A percentile compares a stretch with the other conserved stretches of the same genome.
These are phyloP conservation scores for Helogale parvula DNA, from an alignment of 2,113 vertebrate genomes.

Conservation along the genomic window DNA sequence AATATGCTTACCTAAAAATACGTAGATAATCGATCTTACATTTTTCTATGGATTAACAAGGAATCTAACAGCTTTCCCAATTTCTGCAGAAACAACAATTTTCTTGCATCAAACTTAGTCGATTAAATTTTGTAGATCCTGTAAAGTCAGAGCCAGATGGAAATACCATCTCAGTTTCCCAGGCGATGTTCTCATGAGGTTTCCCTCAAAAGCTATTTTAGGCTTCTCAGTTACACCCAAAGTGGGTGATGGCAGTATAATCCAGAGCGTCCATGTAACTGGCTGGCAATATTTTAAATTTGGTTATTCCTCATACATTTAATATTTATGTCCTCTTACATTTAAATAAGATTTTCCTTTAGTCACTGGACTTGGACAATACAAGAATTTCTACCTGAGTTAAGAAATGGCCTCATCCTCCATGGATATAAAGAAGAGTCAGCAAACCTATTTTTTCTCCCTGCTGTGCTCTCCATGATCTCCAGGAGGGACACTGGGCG, in stretches of 20 bases:
- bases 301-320: background rate
- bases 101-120: background rate
- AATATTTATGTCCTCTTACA: conserved; percentile 22
- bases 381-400: background rate
- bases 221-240: conserved; percentile 20
- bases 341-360: conserved; percentile 34
- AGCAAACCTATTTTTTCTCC: background rate
- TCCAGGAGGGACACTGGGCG: background rate
- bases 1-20: conserved; percentile 45
- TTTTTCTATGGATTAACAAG: conserved; percentile 9
- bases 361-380: background rate
- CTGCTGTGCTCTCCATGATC: background rate
- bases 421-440: background rate
- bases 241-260: background rate
- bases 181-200: background rate
- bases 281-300: background rate
- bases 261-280: background rate
- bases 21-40: background rate
- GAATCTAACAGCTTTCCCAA: background rate
- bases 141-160: conserved; percentile 1
- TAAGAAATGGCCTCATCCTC: background rate
- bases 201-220: conserved; percentile 54
- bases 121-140: conserved; percentile 9
- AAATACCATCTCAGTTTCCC: conserved; percentile 45
- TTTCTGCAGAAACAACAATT: background rate